Base-by-base conservation (phyloP, 2,113 vertebrate genomes). In the Psephotus haematonotus region DNA sequence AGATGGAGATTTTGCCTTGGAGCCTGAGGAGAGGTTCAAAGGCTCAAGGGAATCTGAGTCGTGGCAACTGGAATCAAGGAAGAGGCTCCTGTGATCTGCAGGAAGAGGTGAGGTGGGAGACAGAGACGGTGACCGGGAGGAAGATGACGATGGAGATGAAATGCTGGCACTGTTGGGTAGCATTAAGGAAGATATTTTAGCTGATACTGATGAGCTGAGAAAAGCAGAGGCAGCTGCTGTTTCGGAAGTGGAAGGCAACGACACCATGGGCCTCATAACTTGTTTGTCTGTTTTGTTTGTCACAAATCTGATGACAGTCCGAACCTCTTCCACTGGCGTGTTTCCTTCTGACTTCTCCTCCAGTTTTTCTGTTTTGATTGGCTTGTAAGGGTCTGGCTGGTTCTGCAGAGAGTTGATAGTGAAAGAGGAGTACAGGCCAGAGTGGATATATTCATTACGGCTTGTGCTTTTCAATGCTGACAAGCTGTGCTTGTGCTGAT, bases 221-320 rank as follows among this genome's bases (percentile, higher is more conserved):
- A 97, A 98, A 88, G 98, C 97, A 50, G 97, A 98, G 25, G 97
- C 97, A 67, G 97, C 91, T 37, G 97, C 97, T 1, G 97, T 96
- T 95, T 98, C 98, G 0, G 98, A 98, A 5, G 98, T 96, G 95
- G 98, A 98, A 86, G 98, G 98, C 90, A 99, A 93, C 2, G 99
- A 98, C 95, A 98, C 98, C 83, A 97, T 92, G 13, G 98, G 97
- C 95, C 98, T 97, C 60, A 95, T 96, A 71, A 92, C 84, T 90
- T 98, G 98, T 97, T 98, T 98, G 77, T 98, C 98, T 92, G 96
- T 97, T 91, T 98, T 98, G 96, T 99, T 99, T 92, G 98, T 97
- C 97, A 99, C 99, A 94, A 99, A 99, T 97, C 99, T 98, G 98
- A 99, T 99, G 93, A 99, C 99, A 87, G 99, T 99, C 96, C 98